Evolutionary conservation across 2,888 invertebrate species (phyloP).

Genomic region (Rhabditoides inermis): DNA sequence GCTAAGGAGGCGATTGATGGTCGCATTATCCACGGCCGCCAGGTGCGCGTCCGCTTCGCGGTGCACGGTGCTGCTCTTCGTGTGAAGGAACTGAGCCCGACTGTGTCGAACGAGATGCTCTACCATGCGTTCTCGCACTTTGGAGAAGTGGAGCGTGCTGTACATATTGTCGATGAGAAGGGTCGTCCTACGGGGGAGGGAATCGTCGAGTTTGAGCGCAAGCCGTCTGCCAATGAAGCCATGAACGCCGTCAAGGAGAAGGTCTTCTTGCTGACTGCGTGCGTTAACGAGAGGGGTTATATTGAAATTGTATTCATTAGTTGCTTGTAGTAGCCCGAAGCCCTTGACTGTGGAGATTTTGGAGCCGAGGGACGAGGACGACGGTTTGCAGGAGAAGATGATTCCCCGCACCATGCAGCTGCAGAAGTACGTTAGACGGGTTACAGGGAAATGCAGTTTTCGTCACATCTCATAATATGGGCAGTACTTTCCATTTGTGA

Average conservation of each 20-base stretch:
- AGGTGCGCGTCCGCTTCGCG: constrained; percentile 78
- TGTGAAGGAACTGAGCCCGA: constrained; percentile 82
- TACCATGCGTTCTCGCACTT: constrained; percentile 62
- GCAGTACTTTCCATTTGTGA: neutral
- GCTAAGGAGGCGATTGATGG: constrained; percentile 91
- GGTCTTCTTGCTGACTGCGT: constrained; percentile 72
- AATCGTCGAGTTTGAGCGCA: constrained; percentile 87
- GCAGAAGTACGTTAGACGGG: constrained; percentile 51
- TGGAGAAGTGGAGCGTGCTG: constrained; percentile 72
- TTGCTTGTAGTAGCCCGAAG: constrained; percentile 70
- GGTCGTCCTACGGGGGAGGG: constrained; percentile 94
- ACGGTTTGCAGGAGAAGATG: constrained; percentile 68
- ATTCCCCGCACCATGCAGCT: constrained; percentile 67
- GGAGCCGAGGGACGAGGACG: constrained; percentile 82
- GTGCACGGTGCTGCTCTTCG: constrained; percentile 81
- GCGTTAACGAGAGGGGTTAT: constrained; percentile 38
- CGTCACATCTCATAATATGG: neutral
- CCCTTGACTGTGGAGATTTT: constrained; percentile 85
- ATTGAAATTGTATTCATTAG: too few species aligned
- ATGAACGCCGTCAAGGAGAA: constrained; percentile 80
- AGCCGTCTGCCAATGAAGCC: constrained; percentile 80
- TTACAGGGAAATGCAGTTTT: neutral
- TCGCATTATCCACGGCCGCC: constrained; percentile 61
- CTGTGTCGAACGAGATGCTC: constrained; percentile 86
- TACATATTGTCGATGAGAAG: constrained; percentile 87